These are phyloP conservation scores for Heterocephalus glaber DNA, from an alignment of 2,113 vertebrate species.

Conservation along the genomic window DNA sequence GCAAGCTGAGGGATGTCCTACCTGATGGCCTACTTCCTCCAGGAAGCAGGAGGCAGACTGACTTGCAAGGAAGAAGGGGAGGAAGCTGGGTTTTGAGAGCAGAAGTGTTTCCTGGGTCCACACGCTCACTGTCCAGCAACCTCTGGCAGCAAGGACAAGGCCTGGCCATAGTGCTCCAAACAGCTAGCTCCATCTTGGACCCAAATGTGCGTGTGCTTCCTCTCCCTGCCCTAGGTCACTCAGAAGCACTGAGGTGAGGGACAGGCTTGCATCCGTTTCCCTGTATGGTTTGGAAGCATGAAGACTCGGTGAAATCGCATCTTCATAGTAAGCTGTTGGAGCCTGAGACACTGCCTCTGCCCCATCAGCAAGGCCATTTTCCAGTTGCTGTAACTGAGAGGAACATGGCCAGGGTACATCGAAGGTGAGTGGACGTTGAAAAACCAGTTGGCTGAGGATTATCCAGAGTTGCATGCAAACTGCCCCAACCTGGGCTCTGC, in stretches of 20 bases:
- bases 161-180: too few species aligned
- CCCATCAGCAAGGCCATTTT: not conserved
- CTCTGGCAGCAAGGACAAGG: not conserved
- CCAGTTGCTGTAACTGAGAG: not conserved
- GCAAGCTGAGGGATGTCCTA: not conserved
- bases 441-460: not conserved
- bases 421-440: not conserved
- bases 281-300: not conserved
- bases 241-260: too few species aligned
- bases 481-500: not conserved
- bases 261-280: not conserved
- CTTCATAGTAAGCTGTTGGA: not conserved
- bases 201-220: not conserved
- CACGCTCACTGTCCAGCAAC: rapidly evolving
- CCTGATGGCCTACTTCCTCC: not conserved
- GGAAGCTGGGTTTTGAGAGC: not conserved
- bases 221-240: too few species aligned
- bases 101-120: not conserved
- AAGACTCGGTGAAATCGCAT: not conserved
- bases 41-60: not conserved
- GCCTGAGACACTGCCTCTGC: not conserved
- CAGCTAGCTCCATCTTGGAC: not conserved
- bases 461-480: not conserved
- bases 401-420: not conserved
- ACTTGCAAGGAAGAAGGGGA: not conserved